Conservation (phyloP, 2,113 vertebrate genomes). For the Lophura nycthemera region DNA sequence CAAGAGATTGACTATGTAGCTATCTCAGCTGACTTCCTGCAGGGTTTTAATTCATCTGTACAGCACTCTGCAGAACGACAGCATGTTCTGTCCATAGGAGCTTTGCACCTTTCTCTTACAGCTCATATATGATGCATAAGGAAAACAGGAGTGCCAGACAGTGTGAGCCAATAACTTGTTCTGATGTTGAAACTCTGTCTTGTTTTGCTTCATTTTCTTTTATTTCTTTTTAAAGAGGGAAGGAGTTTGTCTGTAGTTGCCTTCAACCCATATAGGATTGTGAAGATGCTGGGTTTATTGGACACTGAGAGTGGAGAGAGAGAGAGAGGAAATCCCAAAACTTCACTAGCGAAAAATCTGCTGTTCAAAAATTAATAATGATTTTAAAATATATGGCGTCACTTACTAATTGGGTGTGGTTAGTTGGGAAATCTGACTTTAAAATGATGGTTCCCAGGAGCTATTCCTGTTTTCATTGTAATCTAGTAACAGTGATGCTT, state of each 20-base stretch:
- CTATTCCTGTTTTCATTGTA: conserved; percentile 1
- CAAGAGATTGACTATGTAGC: neutral
- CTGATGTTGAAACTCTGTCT: conserved; percentile 50
- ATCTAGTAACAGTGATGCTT: neutral
- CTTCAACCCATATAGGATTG: neutral
- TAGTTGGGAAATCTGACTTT: conserved; percentile 65
- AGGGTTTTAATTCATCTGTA: neutral
- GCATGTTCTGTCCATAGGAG: neutral
- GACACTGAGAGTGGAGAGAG: neutral
- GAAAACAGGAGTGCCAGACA: conserved; percentile 9
- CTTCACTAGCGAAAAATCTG: neutral
- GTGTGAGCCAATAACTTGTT: neutral
- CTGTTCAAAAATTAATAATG: neutral
- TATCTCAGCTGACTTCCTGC: neutral
- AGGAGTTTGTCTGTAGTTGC: neutral
- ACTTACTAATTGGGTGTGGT: conserved; percentile 66
- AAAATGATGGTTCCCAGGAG: conserved; percentile 54
- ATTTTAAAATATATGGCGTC: neutral
- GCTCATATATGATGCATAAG: neutral
- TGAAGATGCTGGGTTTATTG: neutral
- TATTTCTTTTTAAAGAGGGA: neutral
- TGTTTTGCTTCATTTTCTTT: conserved; percentile 23
- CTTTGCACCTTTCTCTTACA: conserved; percentile 4
- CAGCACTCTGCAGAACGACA: neutral
- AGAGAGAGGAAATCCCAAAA: neutral